Base-by-base conservation (phyloP, 2,113 vertebrate species). In the Leucopsar rothschildi region DNA sequence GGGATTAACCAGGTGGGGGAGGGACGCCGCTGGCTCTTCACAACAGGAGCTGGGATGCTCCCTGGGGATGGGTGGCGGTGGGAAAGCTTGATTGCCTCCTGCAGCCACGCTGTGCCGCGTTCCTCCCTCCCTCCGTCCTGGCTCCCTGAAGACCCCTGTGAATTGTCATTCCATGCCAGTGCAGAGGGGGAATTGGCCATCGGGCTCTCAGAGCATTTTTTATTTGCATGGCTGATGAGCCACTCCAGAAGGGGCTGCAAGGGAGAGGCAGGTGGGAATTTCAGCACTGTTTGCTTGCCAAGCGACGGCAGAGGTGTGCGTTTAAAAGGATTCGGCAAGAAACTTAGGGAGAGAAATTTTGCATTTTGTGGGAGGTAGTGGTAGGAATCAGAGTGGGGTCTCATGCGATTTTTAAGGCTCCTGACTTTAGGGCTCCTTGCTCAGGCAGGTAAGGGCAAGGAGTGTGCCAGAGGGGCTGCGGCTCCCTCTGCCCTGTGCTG, bases 21-120 rank as follows among this genome's bases (percentile, higher is more conserved):
- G 65, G 91, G 79, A 90, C 33, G 86, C 87, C 1, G 71, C 94
- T 47, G 82, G 86, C 71, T 76, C 85, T 29, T 35, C 23, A 23
- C 77, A 57, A 12, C 88, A 83, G 76, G 92, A 96, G 95, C 40
- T 0, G 71, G 25, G 88, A 80, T 37, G 89, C 82, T 97, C 97
- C 93, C 95, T 1, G 9, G 95, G 94, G 97, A 76, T 15, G 19
- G 19, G 27, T 35, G 44, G 96, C 82, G 91, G 95, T 97, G 97
- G 97, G 97, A 98, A 97, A 97, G 96, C 95, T 93, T 97, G 96
- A 93, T 97, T 96, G 95, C 84, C 93, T 83, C 94, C 76, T 7
- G 73, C 90, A 96, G 94, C 92, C 94, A 95, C 79, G 88, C 95
- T n/a, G 84, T 6, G 10, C 79, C 19, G 65, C 19, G 39, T 88